phyloP scores from a whole-genome alignment of 2,797 vertebrate genomes.

The Notolepis coatsorum region DNA sequence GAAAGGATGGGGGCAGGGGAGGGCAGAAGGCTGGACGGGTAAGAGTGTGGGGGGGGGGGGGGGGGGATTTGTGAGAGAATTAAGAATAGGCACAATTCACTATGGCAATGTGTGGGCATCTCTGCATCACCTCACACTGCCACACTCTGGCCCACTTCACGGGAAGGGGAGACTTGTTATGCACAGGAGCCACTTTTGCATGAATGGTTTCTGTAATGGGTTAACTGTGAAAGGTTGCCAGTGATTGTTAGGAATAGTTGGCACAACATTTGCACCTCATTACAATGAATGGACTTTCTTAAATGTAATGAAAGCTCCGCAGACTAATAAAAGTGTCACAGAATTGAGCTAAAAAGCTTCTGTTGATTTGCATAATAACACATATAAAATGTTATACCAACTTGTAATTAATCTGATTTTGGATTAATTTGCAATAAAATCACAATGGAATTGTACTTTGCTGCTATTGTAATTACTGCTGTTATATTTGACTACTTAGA shows the following conservation, averaged over 20 bases:
- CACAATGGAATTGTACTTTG: too few species aligned
- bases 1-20: slow-evolving; percentile 52
- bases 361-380: slow-evolving; percentile 10
- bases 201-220: slow-evolving; percentile 68
- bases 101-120: slow-evolving; percentile 59
- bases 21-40: slow-evolving; percentile 45
- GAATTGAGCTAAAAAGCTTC: background rate
- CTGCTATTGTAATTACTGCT: too few species aligned
- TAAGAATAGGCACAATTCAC: slow-evolving; percentile 60
- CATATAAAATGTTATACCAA: background rate
- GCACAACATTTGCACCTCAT: slow-evolving; percentile 68
- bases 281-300: slow-evolving; percentile 53
- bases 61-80: slow-evolving; percentile 61
- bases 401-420: background rate
- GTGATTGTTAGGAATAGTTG: slow-evolving; percentile 71
- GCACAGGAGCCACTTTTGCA: slow-evolving; percentile 57
- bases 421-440: too few species aligned
- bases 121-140: slow-evolving; percentile 54
- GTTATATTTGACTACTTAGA: background rate
- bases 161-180: slow-evolving; percentile 67
- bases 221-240: slow-evolving; percentile 65
- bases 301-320: slow-evolving; percentile 28
- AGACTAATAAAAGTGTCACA: slow-evolving; percentile 27
- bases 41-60: slow-evolving; percentile 54
- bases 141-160: slow-evolving; percentile 69